Evolutionary conservation across 2,888 invertebrate genomes (phyloP).

Genomic region (Diplolepis rosae): DNA sequence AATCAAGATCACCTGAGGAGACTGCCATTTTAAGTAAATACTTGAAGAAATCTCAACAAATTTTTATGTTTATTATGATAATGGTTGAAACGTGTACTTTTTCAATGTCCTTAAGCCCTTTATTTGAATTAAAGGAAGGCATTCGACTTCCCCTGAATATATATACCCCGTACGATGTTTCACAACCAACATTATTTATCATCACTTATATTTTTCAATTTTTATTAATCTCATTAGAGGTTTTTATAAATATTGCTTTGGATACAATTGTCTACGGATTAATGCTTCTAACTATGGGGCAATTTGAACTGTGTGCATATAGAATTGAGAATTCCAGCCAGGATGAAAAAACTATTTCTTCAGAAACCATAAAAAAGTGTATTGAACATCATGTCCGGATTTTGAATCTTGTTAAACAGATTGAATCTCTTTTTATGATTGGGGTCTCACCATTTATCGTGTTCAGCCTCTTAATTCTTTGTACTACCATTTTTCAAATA

Average conservation of each 20-base stretch:
- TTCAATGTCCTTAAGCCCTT: constrained; percentile 5
- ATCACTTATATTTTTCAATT: constrained; percentile 11
- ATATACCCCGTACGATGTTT: constrained; percentile 7
- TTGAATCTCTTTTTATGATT: constrained; percentile 14
- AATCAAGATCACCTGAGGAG: neutral
- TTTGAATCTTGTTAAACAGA: constrained; percentile 17
- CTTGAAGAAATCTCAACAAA: neutral
- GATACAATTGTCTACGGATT: constrained; percentile 20
- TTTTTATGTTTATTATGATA: neutral
- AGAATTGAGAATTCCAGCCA: neutral
- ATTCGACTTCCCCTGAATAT: neutral
- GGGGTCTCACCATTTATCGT: neutral
- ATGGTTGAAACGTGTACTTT: neutral
- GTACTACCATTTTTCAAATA: constrained; percentile 18
- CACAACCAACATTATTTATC: neutral
- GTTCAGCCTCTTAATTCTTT: constrained; percentile 7
- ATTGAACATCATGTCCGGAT: constrained; percentile 1
- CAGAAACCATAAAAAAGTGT: neutral
- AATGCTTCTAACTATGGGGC: neutral
- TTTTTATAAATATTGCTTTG: constrained; percentile 6
- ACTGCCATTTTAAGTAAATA: neutral
- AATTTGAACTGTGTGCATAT: constrained; percentile 18
- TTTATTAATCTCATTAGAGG: neutral
- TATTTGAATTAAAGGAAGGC: constrained; percentile 8
- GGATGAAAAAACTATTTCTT: neutral